A percentile compares a stretch with the other conserved stretches of the same genome.
Conservation (phyloP, 2,113 vertebrate species). For the Dendropsophus ebraccatus region DNA sequence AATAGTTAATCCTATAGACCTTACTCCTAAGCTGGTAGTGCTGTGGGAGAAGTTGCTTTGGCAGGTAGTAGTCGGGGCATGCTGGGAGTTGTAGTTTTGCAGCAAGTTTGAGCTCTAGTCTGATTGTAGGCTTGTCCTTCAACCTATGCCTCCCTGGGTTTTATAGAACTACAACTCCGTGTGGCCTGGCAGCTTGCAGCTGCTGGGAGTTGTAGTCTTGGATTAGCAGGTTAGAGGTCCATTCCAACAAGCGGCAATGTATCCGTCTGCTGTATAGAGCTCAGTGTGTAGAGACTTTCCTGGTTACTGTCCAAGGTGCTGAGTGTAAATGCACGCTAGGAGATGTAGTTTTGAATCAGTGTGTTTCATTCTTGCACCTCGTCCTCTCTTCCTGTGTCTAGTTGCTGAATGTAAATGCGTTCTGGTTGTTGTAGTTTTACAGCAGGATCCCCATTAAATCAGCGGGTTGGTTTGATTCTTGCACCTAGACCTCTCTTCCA, state of each 20-base stretch:
- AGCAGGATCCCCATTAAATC: too few species aligned
- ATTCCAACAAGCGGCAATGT: not conserved
- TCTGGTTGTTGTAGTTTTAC: too few species aligned
- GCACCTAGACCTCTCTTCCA: too few species aligned
- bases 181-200: not conserved
- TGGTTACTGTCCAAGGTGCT: conserved; percentile 10
- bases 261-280: not conserved
- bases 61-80: too few species aligned
- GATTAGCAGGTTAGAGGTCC: not conserved
- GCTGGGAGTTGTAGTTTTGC: too few species aligned
- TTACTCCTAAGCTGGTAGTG: not conserved
- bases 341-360: too few species aligned
- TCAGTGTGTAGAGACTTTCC: not conserved
- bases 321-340: too few species aligned
- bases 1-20: not conserved
- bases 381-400: too few species aligned
- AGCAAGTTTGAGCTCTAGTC: too few species aligned
- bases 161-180: not conserved
- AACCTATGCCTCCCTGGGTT: not conserved
- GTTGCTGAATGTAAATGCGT: too few species aligned
- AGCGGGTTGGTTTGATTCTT: too few species aligned
- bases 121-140: not conserved
- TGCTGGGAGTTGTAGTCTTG: not conserved
- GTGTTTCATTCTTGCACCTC: too few species aligned
- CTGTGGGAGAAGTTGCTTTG: not conserved